phyloP scores from a whole-genome alignment of 2,797 vertebrate species.

The Bradypodion pumilum region DNA sequence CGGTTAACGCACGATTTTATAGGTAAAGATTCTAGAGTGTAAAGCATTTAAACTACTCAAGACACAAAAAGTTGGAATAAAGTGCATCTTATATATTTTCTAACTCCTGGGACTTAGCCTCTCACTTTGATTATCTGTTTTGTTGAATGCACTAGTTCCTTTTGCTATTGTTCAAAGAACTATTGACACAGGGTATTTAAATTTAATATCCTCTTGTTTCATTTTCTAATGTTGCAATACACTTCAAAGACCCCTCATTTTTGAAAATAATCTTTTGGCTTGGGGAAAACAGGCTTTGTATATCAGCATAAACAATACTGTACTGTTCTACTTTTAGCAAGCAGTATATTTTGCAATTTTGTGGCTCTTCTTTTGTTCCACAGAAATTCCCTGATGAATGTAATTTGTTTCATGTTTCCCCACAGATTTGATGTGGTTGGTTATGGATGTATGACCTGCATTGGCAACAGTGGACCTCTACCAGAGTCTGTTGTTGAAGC shows the following conservation, averaged over 20 bases:
- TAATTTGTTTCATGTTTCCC: conserved; percentile 15
- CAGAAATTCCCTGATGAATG: neutral
- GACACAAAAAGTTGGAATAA: too few species aligned
- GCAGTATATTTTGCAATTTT: neutral
- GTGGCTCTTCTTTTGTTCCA: neutral
- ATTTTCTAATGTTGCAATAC: neutral
- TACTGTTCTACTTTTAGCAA: neutral
- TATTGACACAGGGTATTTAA: neutral
- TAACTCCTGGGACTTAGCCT: too few species aligned
- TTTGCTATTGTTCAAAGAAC: too few species aligned
- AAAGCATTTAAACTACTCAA: too few species aligned
- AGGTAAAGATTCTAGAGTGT: too few species aligned
- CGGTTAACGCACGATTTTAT: too few species aligned
- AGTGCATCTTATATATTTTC: too few species aligned
- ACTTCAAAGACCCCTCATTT: neutral
- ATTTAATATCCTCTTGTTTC: too few species aligned
- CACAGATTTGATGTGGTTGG: conserved; percentile 95
- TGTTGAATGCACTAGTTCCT: too few species aligned
- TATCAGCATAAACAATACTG: neutral
- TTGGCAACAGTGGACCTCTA: conserved; percentile 96
- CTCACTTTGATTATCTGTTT: too few species aligned
- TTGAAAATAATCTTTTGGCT: neutral
- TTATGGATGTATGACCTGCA: conserved; percentile 99
- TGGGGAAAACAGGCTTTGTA: neutral
- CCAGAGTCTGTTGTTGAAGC: conserved; percentile 93